Percentiles rank a stretch among this genome's conserved stretches.
These are phyloP conservation scores for Boleophthalmus pectinirostris DNA, from an alignment of 2,113 vertebrate species.

Conservation along the genomic window DNA sequence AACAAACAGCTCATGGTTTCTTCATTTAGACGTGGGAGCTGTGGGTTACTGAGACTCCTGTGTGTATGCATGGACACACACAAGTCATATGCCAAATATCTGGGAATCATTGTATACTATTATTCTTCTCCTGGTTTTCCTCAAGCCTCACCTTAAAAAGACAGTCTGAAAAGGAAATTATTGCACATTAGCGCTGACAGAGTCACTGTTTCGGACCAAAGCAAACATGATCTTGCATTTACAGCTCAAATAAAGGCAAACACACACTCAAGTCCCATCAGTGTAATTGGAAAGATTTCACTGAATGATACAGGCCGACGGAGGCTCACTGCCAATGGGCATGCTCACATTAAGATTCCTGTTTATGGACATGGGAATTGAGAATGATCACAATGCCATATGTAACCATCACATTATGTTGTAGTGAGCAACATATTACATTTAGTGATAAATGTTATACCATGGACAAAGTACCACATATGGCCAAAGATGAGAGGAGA, in stretches of 20 bases:
- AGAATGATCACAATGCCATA: neutral
- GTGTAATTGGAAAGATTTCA: conserved; percentile 16
- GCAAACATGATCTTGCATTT: conserved; percentile 31
- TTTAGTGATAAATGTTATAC: neutral
- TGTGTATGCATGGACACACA: conserved; percentile 35
- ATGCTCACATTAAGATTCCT: neutral
- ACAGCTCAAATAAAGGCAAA: conserved; percentile 41
- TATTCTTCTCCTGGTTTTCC: conserved; percentile 56
- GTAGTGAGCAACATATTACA: neutral
- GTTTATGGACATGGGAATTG: conserved; percentile 12
- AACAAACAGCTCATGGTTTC: conserved; percentile 70
- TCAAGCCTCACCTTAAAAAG: conserved; percentile 57
- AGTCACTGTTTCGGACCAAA: conserved; percentile 38
- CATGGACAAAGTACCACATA: neutral
- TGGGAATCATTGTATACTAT: conserved; percentile 62
- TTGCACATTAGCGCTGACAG: conserved; percentile 45
- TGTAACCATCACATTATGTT: neutral
- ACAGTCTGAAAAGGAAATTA: conserved; percentile 46
- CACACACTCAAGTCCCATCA: conserved; percentile 30
- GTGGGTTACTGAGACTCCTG: conserved; percentile 50
- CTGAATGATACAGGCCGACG: conserved; percentile 1
- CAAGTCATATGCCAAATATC: conserved; percentile 49
- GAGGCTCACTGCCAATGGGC: conserved; percentile 1
- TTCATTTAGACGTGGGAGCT: conserved; percentile 58
- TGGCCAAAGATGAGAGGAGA: neutral